Percentiles rank a stretch among this genome's conserved stretches.
Evolutionary conservation across 2,113 vertebrate genomes (phyloP).

Genomic region (Mirounga angustirostris): DNA sequence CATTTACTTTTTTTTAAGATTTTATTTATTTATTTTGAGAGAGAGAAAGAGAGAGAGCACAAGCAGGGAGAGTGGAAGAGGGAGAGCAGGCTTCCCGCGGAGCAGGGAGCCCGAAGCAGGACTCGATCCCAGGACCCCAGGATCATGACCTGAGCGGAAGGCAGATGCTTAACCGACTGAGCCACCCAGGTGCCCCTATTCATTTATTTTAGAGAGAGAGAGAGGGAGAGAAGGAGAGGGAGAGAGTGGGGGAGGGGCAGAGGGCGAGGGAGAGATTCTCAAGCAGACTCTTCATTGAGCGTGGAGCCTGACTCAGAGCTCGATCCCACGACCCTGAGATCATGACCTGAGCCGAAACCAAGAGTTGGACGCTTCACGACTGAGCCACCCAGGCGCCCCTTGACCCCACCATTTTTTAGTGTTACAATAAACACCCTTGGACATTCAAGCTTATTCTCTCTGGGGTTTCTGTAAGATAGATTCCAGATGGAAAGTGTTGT

Average conservation of each 20-base stretch:
- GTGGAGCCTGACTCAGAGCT: neutral
- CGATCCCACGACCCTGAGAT: neutral
- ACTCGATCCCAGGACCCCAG: no score
- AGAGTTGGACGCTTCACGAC: neutral
- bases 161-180: no score
- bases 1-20: neutral
- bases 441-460: neutral
- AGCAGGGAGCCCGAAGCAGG: no score
- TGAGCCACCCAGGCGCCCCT: neutral
- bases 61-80: no score
- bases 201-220: neutral
- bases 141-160: no score
- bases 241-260: neutral
- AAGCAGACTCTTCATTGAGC: neutral
- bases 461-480: neutral
- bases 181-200: no score
- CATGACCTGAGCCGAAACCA: neutral
- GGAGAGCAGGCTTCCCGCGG: no score
- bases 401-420: neutral
- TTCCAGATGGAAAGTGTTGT: neutral
- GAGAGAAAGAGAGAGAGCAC: neutral
- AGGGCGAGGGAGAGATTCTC: neutral
- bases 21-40: neutral
- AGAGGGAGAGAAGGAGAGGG: neutral
- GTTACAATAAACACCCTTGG: neutral